Conservation (phyloP, 2,888 invertebrate genomes). For the Amphipyra tragopoginis region DNA sequence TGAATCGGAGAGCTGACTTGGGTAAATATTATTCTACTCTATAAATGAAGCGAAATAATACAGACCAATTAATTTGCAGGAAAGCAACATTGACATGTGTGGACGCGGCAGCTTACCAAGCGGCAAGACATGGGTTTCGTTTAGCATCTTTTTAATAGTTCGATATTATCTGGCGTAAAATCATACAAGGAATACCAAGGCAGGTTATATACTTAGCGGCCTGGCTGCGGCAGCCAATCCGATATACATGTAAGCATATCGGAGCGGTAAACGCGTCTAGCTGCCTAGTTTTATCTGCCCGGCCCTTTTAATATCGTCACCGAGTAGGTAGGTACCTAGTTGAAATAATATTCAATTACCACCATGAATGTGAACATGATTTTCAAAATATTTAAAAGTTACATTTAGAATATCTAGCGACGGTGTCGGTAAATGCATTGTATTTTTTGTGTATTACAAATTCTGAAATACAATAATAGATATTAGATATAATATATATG, state of each 20-base stretch:
- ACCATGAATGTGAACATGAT: too few species aligned
- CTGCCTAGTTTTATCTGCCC: constrained; percentile 4
- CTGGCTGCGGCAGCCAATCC: not conserved
- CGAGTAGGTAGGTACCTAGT: too few species aligned
- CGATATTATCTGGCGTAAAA: constrained; percentile 47
- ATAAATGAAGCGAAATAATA: not conserved
- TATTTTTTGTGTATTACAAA: constrained; percentile 6
- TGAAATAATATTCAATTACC: too few species aligned
- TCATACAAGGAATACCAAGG: not conserved
- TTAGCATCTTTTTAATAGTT: constrained; percentile 62
- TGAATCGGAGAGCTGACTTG: too few species aligned
- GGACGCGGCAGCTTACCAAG: constrained; percentile 84
- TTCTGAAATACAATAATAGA: constrained; percentile 20
- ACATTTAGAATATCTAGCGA: constrained; percentile 1
- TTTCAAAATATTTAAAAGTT: not conserved
- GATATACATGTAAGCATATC: not conserved
- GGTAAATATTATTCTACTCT: too few species aligned
- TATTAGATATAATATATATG: constrained; percentile 30
- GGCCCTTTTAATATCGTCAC: not conserved
- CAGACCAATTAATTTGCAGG: constrained; percentile 79
- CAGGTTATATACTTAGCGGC: not conserved
- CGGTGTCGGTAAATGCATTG: not conserved
- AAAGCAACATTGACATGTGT: constrained; percentile 92
- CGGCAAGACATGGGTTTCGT: constrained; percentile 64
- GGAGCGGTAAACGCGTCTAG: not conserved